phyloP scores from a whole-genome alignment of 2,113 vertebrate genomes.

The Charadrius vociferus region DNA sequence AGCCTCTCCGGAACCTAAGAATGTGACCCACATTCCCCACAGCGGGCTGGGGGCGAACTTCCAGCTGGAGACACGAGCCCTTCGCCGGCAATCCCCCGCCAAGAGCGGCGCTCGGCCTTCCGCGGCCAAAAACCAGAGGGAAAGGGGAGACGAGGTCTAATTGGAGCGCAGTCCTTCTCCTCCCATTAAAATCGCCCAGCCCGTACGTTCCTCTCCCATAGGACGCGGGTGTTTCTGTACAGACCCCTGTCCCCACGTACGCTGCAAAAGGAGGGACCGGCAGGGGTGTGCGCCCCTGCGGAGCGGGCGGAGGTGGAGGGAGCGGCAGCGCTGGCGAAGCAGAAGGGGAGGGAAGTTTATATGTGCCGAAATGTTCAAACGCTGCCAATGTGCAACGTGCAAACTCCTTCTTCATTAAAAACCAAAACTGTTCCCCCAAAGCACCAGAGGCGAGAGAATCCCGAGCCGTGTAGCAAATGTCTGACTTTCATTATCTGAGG shows the following conservation, averaged over 20 bases:
- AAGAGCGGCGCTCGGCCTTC: not conserved
- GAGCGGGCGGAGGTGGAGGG: not conserved
- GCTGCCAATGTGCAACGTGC: not conserved
- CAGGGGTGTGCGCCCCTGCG: not conserved
- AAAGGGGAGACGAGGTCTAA: not conserved
- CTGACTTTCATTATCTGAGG: not conserved
- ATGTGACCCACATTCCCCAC: constrained; percentile 59
- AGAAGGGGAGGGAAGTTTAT: not conserved
- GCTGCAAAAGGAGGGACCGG: not conserved
- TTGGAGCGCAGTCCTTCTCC: not conserved
- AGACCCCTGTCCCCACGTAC: not conserved
- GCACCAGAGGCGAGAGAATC: not conserved
- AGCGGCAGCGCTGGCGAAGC: not conserved
- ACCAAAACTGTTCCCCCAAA: not conserved
- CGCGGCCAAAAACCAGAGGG: not conserved
- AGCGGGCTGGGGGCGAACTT: constrained; percentile 20
- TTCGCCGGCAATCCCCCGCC: fast-evolving
- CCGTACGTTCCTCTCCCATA: not conserved
- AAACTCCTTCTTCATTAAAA: not conserved
- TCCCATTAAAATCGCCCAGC: not conserved
- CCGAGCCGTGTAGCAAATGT: not conserved
- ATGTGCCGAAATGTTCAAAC: not conserved
- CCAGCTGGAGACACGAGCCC: not conserved
- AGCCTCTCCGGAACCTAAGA: constrained; percentile 33
- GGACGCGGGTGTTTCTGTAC: not conserved